These are phyloP conservation scores for Calliphora vomitoria DNA, from an alignment of 2,888 invertebrate species.

Conservation along the genomic window DNA sequence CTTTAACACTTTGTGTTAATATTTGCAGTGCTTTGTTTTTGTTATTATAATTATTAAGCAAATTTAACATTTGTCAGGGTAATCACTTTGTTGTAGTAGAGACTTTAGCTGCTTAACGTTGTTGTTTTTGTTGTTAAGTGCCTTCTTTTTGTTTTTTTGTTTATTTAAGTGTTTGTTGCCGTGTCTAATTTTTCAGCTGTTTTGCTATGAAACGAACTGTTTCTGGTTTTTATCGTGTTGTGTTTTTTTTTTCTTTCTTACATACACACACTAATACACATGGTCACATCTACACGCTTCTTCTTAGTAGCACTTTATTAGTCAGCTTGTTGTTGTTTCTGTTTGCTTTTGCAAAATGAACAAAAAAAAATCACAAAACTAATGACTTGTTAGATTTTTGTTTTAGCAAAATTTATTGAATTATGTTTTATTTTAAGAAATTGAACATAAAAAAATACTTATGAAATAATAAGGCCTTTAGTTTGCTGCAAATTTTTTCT, in stretches of 20 bases:
- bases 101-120: neutral
- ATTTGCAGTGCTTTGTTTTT: conserved; percentile 38
- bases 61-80: conserved; percentile 53
- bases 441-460: conserved; percentile 19
- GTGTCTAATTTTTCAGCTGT: conserved; percentile 60
- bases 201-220: neutral
- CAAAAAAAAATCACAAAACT: conserved; percentile 10
- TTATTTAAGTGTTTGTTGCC: conserved; percentile 11
- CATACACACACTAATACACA: conserved; percentile 1
- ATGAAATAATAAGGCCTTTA: conserved; percentile 58
- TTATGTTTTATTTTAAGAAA: conserved; percentile 47
- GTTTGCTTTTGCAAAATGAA: neutral
- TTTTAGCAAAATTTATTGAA: conserved; percentile 36
- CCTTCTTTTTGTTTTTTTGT: conserved; percentile 13
- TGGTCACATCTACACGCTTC: neutral
- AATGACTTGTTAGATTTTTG: conserved; percentile 57
- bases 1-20: conserved; percentile 51
- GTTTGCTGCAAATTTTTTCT: conserved; percentile 8
- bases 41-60: conserved; percentile 29
- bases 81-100: conserved; percentile 4
- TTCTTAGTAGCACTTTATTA: conserved; percentile 32
- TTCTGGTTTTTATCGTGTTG: conserved; percentile 10
- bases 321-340: conserved; percentile 17
- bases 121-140: conserved; percentile 4
- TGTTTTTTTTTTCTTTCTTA: conserved; percentile 25